A percentile compares a stretch with the other conserved stretches of the same genome.
Conservation (phyloP, 2,797 vertebrate genomes). For the Apodemus agrarius region DNA sequence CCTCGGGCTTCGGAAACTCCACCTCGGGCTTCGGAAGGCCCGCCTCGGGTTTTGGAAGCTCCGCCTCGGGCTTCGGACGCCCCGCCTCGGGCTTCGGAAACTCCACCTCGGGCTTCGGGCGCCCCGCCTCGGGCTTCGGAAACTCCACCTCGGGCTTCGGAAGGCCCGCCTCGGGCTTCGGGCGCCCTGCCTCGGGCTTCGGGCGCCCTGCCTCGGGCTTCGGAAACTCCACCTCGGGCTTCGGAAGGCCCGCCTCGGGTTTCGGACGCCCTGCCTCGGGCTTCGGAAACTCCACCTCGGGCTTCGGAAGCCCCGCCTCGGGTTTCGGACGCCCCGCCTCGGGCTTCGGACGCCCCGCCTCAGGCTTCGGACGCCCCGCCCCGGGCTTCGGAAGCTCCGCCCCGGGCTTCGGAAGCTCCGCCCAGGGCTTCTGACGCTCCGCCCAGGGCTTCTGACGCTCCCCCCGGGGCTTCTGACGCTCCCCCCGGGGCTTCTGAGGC, state of each 20-base stretch:
- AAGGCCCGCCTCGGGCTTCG: no score
- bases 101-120: background rate
- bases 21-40: no score
- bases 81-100: background rate
- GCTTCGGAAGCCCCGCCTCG: rapidly evolving
- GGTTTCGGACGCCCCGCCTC: no score
- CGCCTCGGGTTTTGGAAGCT: rapidly evolving
- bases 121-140: background rate
- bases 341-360: background rate
- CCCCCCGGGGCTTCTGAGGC: background rate
- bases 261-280: rapidly evolving
- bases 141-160: background rate
- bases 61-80: background rate
- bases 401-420: background rate
- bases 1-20: background rate
- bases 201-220: background rate
- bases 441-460: background rate
- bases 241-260: background rate
- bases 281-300: background rate
- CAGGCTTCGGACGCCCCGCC: background rate
- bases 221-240: rapidly evolving
- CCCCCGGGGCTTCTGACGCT: background rate
- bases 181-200: background rate
- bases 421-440: no score
- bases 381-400: background rate